Percentiles rank a stretch among this genome's conserved stretches.
Evolutionary conservation across 2,113 vertebrate species (phyloP).

Genomic region (Psittacus erithacus): DNA sequence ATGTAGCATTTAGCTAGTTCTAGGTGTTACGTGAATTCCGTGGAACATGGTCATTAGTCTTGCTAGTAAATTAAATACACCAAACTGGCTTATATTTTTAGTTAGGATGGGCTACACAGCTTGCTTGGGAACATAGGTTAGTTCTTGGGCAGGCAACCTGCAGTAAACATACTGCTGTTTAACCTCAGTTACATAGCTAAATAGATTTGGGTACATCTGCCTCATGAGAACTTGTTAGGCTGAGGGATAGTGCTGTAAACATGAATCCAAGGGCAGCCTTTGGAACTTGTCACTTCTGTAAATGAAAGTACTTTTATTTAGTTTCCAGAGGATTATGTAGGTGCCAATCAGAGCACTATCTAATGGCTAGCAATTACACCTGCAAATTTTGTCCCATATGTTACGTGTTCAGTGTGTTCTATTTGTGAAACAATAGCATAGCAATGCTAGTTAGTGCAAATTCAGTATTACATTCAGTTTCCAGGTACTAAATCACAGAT

Average conservation of each 20-base stretch:
- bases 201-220: not conserved
- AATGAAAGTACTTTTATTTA: not conserved
- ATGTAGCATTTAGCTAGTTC: not conserved
- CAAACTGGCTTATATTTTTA: not conserved
- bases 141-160: not conserved
- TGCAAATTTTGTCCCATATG: not conserved
- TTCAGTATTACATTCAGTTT: not conserved
- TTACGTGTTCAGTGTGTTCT: not conserved
- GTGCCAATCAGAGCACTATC: not conserved
- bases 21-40: not conserved
- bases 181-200: not conserved
- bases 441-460: not conserved
- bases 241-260: not conserved
- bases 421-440: not conserved
- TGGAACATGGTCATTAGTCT: not conserved
- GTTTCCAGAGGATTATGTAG: not conserved
- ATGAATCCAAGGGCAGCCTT: not conserved
- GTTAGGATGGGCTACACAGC: not conserved
- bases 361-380: not conserved
- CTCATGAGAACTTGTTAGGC: not conserved
- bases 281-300: not conserved
- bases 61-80: not conserved
- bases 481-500: not conserved
- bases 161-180: not conserved
- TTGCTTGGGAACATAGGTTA: not conserved